phyloP scores from a whole-genome alignment of 2,888 invertebrate species.

The Aporophyla nigra region DNA sequence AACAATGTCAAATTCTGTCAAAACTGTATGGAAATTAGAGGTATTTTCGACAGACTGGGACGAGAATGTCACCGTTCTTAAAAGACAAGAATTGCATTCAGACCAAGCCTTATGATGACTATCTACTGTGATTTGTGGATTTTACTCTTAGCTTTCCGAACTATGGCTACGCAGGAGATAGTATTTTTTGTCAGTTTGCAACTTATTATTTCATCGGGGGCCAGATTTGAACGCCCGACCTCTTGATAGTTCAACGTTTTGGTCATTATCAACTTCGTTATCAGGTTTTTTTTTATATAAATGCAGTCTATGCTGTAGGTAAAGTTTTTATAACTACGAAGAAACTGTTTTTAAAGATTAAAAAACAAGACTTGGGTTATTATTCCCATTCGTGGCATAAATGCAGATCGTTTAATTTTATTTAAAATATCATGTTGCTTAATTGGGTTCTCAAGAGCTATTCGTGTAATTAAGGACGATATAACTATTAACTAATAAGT shows the following conservation, averaged over 20 bases:
- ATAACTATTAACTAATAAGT: constrained; percentile 7
- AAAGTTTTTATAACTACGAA: background rate
- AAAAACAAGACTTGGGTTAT: background rate
- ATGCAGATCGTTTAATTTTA: constrained; percentile 17
- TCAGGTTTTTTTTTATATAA: background rate
- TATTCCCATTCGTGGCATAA: constrained; percentile 6
- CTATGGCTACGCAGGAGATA: background rate
- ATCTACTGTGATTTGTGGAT: background rate
- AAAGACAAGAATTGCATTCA: background rate
- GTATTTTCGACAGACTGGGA: background rate
- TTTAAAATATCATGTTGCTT: constrained; percentile 14
- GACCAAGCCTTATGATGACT: background rate
- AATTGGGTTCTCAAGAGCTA: constrained; percentile 18
- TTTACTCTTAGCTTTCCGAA: background rate
- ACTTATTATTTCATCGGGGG: background rate
- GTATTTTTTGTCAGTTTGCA: background rate
- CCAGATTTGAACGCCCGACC: constrained; percentile 9
- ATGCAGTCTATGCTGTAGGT: background rate
- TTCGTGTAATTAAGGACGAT: constrained; percentile 6
- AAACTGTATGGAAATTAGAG: background rate
- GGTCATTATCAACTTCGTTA: constrained; percentile 7
- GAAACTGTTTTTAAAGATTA: background rate
- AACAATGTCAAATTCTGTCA: background rate
- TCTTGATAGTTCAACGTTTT: constrained; percentile 5
- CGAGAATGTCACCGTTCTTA: background rate